Conservation (phyloP, 1,140 invertebrate genomes). For the Cyclargus thomasi region DNA sequence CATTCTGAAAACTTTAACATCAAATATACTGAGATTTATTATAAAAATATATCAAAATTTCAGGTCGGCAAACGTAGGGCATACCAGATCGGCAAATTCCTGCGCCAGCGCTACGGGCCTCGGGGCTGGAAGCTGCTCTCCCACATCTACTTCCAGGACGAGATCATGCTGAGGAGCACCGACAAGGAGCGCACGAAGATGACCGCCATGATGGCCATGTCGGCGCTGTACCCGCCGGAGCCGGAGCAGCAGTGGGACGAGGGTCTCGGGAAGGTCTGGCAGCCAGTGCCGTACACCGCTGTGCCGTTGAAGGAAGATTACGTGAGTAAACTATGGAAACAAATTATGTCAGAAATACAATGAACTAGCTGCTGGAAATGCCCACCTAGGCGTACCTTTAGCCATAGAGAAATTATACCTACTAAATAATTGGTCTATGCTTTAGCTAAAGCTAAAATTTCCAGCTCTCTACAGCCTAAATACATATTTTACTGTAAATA, state of each 20-base stretch:
- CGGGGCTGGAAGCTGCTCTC: constrained; percentile 47
- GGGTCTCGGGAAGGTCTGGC: constrained; percentile 55
- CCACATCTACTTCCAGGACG: constrained; percentile 47
- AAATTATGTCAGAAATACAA: too few species aligned
- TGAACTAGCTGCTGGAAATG: too few species aligned
- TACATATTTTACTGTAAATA: too few species aligned
- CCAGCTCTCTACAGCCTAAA: too few species aligned
- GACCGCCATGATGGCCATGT: constrained; percentile 54
- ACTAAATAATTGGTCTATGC: too few species aligned
- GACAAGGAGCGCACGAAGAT: constrained; percentile 64
- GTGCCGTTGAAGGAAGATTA: constrained; percentile 55
- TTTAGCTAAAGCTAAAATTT: too few species aligned
- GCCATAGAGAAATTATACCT: too few species aligned
- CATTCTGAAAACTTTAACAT: too few species aligned
- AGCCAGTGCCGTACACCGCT: constrained; percentile 55
- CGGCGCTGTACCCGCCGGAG: constrained; percentile 53
- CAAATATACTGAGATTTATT: too few species aligned
- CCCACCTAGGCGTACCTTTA: too few species aligned
- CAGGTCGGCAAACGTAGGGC: constrained; percentile 53
- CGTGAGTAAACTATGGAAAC: constrained; percentile 38
- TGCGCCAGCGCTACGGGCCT: constrained; percentile 47
- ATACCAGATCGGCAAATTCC: constrained; percentile 56
- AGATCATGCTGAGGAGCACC: constrained; percentile 51
- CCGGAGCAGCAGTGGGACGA: constrained; percentile 59
- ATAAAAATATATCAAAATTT: constrained; percentile 13